Conservation (phyloP, 1,140 invertebrate genomes). For the Caenorhabditis remanei region DNA sequence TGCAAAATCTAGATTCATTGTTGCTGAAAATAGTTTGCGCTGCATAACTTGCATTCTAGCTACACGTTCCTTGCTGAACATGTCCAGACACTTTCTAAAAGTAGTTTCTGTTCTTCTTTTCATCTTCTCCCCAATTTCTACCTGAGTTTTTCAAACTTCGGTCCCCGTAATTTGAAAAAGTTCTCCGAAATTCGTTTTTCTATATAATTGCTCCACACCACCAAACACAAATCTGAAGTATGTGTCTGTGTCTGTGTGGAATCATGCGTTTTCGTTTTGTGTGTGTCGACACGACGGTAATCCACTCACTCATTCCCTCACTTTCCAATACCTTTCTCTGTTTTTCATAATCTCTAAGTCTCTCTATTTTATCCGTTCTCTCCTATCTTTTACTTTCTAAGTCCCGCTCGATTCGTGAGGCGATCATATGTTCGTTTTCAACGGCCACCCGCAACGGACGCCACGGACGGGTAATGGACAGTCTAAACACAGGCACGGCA, state of each 20-base stretch:
- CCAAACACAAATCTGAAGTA: slow-evolving; percentile 50
- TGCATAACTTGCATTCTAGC: no score
- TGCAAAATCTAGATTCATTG: no score
- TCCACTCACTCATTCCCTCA: neutral
- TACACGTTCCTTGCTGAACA: no score
- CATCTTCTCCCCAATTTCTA: no score
- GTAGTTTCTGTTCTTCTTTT: no score
- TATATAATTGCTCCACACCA: slow-evolving; percentile 47
- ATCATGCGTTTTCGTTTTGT: slow-evolving; percentile 47
- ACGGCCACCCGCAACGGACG: neutral
- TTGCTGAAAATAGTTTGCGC: no score
- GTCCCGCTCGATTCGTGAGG: slow-evolving; percentile 11
- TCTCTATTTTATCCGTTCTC: neutral
- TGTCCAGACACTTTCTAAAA: no score
- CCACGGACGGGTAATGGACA: slow-evolving; percentile 32
- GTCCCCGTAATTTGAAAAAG: slow-evolving; percentile 1
- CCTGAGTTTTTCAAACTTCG: neutral
- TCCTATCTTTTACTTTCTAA: neutral
- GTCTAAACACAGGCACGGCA: slow-evolving; percentile 14
- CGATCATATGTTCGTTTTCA: slow-evolving; percentile 37
- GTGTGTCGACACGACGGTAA: slow-evolving; percentile 42
- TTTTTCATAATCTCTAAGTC: neutral
- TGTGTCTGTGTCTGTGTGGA: slow-evolving; percentile 26
- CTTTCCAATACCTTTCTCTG: neutral
- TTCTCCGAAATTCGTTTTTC: neutral